Evolutionary conservation across 2,888 invertebrate genomes (phyloP), one percentile per base, ranked within the genome.

Genomic region (Pseudococcus longispinus): DNA sequence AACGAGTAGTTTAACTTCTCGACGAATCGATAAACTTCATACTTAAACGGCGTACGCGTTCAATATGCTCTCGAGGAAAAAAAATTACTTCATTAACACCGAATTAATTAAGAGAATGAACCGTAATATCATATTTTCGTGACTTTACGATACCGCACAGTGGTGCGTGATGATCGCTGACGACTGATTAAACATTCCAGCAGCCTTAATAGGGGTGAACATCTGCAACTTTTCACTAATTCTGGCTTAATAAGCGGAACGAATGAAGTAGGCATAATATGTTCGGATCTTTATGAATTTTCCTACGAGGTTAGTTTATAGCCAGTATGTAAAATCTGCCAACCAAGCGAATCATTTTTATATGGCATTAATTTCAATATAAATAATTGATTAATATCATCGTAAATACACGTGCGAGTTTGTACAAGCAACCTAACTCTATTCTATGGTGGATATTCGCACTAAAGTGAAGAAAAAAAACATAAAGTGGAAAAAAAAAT

Each of bases 191-290:
- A 80, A 20, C 77, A 80, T 80, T 80, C 77, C 42, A 29, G 32
- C 77, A 70, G 77, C 77, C 77, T 80, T 37, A n/a, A 80, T 80
- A 80, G 77, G 77, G 77, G 77, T 42, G 77, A 80, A 80, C 77
- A 80, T 80, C 77, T 80, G 77, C 77, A 80, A 80, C 77, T 80
- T 80, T 80, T 80, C 77, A 80, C 77, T 80, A 80, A 80, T 80
- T 80, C 11, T 80, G 77, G 77, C 29, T 80, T 80, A 80, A 80
- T 80, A 80, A 80, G 77, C 29, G 77, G 77, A 80, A 80, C 77
- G 42, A 80, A 80, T 80, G 77, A 77, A 42, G 70, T 74, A 80
- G 42, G 32, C 60, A 60, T 80, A 42, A n/a, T 80, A 29, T 29
- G 77, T 13, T 42, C 2, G 4, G 37, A 80, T 80, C 20, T 80